These are phyloP conservation scores for Pteronotus mesoamericanus DNA, from an alignment of 2,797 vertebrate genomes.

Conservation along the genomic window DNA sequence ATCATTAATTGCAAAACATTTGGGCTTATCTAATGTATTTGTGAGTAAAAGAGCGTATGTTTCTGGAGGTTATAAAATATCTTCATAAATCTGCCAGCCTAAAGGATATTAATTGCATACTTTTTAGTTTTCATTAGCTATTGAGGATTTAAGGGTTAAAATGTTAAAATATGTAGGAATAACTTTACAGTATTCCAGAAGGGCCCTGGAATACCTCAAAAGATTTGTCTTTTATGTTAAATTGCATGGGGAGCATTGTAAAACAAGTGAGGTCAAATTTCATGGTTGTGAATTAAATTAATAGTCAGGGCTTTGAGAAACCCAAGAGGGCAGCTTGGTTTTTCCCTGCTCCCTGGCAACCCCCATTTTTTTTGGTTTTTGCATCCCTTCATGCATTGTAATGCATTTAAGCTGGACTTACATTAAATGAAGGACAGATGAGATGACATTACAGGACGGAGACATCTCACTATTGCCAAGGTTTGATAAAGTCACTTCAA, in stretches of 20 bases:
- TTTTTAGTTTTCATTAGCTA: neutral
- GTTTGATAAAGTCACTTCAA: neutral
- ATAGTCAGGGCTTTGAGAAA: neutral
- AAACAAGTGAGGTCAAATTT: neutral
- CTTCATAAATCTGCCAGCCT: neutral
- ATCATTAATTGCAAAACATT: neutral
- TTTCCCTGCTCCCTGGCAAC: neutral
- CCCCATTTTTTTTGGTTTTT: neutral
- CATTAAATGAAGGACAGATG: neutral
- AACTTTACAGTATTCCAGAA: neutral
- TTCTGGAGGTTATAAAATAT: neutral
- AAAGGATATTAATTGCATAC: neutral
- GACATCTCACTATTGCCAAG: neutral
- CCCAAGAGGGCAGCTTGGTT: neutral
- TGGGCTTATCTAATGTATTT: neutral
- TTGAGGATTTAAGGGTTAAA: neutral
- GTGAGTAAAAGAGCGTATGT: neutral
- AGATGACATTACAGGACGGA: neutral
- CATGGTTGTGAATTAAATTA: neutral
- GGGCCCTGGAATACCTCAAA: neutral
- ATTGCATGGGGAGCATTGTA: neutral
- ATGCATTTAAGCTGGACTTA: neutral
- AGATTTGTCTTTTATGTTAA: neutral
- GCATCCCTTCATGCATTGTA: neutral
- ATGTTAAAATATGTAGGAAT: neutral